These are phyloP conservation scores for Xanthorhoe spadicearia DNA, from an alignment of 2,888 invertebrate genomes.

Conservation along the genomic window DNA sequence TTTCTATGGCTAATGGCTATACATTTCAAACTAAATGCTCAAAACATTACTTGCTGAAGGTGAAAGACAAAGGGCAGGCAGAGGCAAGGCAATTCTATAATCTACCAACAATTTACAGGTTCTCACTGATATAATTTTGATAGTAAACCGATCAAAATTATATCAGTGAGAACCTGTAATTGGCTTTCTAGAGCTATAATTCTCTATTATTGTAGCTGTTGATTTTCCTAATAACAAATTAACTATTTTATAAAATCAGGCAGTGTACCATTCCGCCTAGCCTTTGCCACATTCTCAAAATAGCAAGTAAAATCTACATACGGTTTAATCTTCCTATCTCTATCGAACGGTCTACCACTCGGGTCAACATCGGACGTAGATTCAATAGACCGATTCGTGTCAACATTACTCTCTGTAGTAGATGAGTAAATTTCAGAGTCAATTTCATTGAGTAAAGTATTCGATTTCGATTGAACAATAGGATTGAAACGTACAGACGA, in stretches of 20 bases:
- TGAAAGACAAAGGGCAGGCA: too few species aligned
- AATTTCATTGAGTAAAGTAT: constrained; percentile 72
- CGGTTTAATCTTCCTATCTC: constrained; percentile 88
- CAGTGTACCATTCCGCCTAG: constrained; percentile 86
- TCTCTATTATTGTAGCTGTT: too few species aligned
- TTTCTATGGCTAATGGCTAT: too few species aligned
- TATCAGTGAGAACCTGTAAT: too few species aligned
- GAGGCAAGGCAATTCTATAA: too few species aligned
- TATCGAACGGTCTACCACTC: constrained; percentile 76
- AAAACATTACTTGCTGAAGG: too few species aligned
- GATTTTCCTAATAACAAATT: too few species aligned
- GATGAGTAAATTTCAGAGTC: constrained; percentile 76
- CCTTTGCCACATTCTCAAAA: constrained; percentile 88
- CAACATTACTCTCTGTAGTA: constrained; percentile 62
- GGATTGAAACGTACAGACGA: constrained; percentile 86
- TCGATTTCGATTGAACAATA: constrained; percentile 82
- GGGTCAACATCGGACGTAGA: constrained; percentile 77
- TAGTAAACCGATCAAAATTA: too few species aligned
- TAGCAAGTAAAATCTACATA: constrained; percentile 95
- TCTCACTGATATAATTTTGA: too few species aligned
- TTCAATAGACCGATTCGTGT: constrained; percentile 73
- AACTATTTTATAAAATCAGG: constrained; percentile 83
- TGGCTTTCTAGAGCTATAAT: too few species aligned
- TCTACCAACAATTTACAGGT: too few species aligned
- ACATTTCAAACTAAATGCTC: too few species aligned